Base-by-base conservation (phyloP, 1,140 invertebrate species). In the Diachasmimorpha longicaudata region DNA sequence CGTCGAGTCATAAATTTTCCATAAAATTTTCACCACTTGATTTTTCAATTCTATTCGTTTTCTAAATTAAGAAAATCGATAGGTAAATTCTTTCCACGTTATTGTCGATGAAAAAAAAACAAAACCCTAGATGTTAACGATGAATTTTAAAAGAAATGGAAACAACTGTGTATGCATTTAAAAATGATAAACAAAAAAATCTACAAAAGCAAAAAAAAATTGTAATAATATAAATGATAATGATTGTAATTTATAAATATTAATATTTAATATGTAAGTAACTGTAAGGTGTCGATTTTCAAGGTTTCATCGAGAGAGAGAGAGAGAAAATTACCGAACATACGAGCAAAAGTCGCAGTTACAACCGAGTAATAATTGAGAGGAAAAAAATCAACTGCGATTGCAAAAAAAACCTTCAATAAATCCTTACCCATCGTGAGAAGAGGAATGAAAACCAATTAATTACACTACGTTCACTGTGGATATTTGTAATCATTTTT, bases 161-260 rank as follows among this genome's bases (percentile, higher is more conserved):
- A 72, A 72, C 37, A 72, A 85, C 79, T 86, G 82, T 87, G 85
- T 87, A 87, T 85, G 85, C 85, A 87, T 87, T 87, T 87, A 86
- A 85, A 83, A 77, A 77, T 78, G 80, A 80, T 55, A 68, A 67
- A 67, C 31, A 81, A 77, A 80, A 82, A 82, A 83, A 83, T 81
- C 79, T 81, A 78, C 63, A 36, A 79, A 79, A 79, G 76, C 70
- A 81, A 77, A 78, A 80, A n/a, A 79, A 78, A n/a, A 84, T 81
- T 75, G 84, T 84, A 85, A 84, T 81, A 83, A 81, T 85, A 82
- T 84, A 83, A 81, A 81, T 84, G 84, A 85, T 78, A 77, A 85
- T 83, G 79, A 86, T 87, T 86, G 83, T 87, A 87, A 86, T 85
- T 86, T 86, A 85, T 86, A 85, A 86, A 85, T 85, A 87, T 85